A percentile compares a stretch with the other conserved stretches of the same genome.
Conservation (phyloP, 2,113 vertebrate genomes). For the Indicator indicator region DNA sequence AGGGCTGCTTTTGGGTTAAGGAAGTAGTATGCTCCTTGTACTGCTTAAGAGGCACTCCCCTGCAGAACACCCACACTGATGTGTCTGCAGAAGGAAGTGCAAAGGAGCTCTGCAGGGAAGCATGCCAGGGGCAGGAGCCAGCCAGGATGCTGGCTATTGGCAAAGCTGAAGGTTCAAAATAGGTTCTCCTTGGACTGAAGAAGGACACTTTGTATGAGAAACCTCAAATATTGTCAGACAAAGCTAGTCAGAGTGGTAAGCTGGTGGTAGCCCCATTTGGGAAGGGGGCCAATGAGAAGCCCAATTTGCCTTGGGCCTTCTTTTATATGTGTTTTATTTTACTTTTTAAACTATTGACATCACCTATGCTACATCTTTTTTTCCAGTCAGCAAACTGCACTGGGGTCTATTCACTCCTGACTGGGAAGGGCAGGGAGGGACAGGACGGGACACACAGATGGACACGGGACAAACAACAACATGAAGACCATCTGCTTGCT, state of each 20-base stretch:
- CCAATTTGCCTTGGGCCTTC: not conserved
- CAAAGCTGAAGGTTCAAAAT: not conserved
- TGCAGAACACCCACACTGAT: not conserved
- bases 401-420: not conserved
- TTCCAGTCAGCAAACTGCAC: not conserved
- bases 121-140: not conserved
- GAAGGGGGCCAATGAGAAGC: too few species aligned
- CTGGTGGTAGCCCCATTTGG: not conserved
- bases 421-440: slow-evolving; percentile 4
- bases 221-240: not conserved
- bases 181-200: not conserved
- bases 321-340: accelerated
- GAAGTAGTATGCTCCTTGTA: not conserved
- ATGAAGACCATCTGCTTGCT: not conserved
- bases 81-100: not conserved
- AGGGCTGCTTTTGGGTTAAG: not conserved
- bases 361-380: not conserved
- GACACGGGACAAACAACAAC: slow-evolving; percentile 57
- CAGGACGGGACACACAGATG: slow-evolving; percentile 61
- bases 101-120: not conserved
- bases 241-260: not conserved
- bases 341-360: not conserved
- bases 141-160: not conserved
- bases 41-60: not conserved
- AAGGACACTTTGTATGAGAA: not conserved